Conservation (phyloP, 2,113 vertebrate genomes). For the Cromileptes altivelis region DNA sequence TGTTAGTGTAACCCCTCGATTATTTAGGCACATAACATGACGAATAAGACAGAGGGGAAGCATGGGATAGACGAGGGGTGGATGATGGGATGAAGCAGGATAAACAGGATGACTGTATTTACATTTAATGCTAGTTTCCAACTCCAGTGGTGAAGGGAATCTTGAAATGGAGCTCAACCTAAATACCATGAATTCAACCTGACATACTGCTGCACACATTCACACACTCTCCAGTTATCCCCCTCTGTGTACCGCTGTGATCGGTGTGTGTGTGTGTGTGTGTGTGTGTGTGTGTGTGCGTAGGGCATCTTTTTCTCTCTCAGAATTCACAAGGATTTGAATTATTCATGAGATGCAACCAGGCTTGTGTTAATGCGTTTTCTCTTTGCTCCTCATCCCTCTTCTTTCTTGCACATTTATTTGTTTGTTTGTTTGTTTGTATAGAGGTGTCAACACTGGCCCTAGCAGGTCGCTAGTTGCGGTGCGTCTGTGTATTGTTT, state of each 20-base stretch:
- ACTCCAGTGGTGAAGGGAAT: constrained; percentile 52
- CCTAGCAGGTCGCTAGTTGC: constrained; percentile 6
- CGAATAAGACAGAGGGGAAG: not conserved
- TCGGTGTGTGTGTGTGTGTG: not conserved
- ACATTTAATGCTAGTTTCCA: constrained; percentile 52
- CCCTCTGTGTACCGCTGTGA: constrained; percentile 23
- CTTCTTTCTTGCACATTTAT: constrained; percentile 11
- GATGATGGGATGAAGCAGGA: constrained; percentile 59
- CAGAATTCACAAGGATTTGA: constrained; percentile 60
- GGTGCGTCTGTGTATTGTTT: constrained; percentile 29
- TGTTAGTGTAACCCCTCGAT: constrained; percentile 23
- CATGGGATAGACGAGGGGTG: constrained; percentile 1
- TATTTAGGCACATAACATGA: constrained; percentile 13
- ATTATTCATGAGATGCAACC: constrained; percentile 75
- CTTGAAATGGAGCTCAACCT: constrained; percentile 68
- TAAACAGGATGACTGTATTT: constrained; percentile 71
- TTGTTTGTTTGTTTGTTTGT: constrained; percentile 52
- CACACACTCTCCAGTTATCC: constrained; percentile 54
- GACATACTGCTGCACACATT: constrained; percentile 55
- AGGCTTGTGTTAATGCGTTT: constrained; percentile 52
- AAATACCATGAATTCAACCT: constrained; percentile 67
- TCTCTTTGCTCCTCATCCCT: constrained; percentile 48
- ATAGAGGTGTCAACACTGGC: constrained; percentile 37
- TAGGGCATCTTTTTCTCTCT: constrained; percentile 30
- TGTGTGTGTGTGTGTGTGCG: not conserved